phyloP scores from a whole-genome alignment of 2,888 invertebrate genomes.

The Nymphalis c-album region DNA sequence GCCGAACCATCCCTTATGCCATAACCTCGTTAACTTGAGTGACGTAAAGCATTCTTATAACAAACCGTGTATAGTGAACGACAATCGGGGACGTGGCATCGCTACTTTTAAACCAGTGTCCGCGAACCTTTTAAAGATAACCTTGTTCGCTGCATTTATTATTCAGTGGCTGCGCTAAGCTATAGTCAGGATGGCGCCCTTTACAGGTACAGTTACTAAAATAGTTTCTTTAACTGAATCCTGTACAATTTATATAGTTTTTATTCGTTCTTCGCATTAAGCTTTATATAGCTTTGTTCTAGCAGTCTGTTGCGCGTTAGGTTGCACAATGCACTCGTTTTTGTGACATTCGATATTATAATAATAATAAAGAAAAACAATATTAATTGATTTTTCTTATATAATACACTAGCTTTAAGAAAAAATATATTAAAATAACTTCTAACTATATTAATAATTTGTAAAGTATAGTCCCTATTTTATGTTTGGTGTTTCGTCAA shows the following conservation, averaged over 20 bases:
- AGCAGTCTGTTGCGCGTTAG: conserved; percentile 22
- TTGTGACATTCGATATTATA: conserved; percentile 23
- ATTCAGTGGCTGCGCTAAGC: conserved; percentile 75
- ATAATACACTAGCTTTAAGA: background rate
- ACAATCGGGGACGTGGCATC: conserved; percentile 48
- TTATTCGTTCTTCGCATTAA: conserved; percentile 7
- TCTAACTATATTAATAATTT: too few relatives aligned
- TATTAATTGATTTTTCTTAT: background rate
- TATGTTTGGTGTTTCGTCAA: too few relatives aligned
- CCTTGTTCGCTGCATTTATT: conserved; percentile 74
- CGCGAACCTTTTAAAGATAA: conserved; percentile 56
- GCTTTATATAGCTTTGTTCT: conserved; percentile 10
- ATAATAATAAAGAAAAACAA: too few relatives aligned
- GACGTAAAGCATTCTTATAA: conserved; percentile 64
- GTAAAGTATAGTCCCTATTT: too few relatives aligned
- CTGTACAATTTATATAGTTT: conserved; percentile 3
- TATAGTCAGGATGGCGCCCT: conserved; percentile 75
- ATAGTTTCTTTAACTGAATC: conserved; percentile 32
- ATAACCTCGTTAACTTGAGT: conserved; percentile 71
- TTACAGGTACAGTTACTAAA: conserved; percentile 66
- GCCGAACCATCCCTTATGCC: conserved; percentile 52
- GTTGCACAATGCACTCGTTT: conserved; percentile 10
- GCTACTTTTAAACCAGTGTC: conserved; percentile 50
- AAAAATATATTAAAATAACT: too few relatives aligned
- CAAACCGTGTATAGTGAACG: conserved; percentile 52